Evolutionary conservation across 2,113 vertebrate genomes (phyloP).

Genomic region (Labrus mixtus): DNA sequence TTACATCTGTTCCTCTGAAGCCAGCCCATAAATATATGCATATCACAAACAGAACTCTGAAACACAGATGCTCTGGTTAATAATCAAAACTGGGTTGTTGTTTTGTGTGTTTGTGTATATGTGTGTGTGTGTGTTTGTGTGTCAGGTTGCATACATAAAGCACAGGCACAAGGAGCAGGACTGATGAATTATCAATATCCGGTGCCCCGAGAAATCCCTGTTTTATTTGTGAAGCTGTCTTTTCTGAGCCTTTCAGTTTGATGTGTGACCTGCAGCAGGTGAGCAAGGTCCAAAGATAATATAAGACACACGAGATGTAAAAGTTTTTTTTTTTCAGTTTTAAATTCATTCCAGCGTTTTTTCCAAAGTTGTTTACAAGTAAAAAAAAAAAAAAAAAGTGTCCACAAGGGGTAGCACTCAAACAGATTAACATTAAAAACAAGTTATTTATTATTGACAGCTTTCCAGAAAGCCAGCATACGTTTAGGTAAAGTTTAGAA

Average conservation of each 20-base stretch:
- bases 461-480: constrained; percentile 12
- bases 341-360: constrained; percentile 37
- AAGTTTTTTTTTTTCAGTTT: constrained; percentile 39
- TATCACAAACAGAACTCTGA: constrained; percentile 32
- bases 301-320: constrained; percentile 33
- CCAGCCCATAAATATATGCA: constrained; percentile 43
- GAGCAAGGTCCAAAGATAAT: constrained; percentile 5
- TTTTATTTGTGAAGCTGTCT: constrained; percentile 40
- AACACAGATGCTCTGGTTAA: constrained; percentile 31
- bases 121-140: background rate
- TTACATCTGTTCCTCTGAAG: constrained; percentile 26
- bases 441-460: constrained; percentile 52
- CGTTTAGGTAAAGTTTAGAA: background rate
- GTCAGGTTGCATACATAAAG: constrained; percentile 3
- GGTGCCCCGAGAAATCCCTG: constrained; percentile 27
- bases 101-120: background rate
- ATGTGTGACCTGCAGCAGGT: constrained; percentile 41
- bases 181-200: constrained; percentile 59
- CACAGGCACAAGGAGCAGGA: constrained; percentile 32
- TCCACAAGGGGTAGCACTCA: constrained; percentile 1
- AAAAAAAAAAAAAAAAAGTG: background rate
- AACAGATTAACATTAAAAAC: constrained; percentile 3
- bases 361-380: constrained; percentile 46
- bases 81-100: background rate
- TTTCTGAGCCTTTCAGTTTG: constrained; percentile 44